Base-by-base conservation (phyloP, 2,113 vertebrate species). In the Pachycephala philippinensis region DNA sequence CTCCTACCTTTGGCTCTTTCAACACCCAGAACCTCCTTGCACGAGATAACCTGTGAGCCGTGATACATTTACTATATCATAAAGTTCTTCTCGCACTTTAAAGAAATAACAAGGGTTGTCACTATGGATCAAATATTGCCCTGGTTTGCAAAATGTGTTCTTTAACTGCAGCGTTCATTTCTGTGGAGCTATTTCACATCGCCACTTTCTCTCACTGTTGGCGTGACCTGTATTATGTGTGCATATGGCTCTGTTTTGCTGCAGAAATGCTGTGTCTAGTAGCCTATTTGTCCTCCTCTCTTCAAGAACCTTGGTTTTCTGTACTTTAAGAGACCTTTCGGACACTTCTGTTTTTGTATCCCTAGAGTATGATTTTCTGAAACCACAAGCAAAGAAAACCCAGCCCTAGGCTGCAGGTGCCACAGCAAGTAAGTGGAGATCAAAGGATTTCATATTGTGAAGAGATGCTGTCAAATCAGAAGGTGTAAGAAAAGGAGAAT, bases 181-280 rank as follows among this genome's bases (percentile, higher is more conserved):
- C 50, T 76, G 52, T 0, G 0, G 37, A 72, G 40, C 18, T 44
- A 5, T 84, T 86, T 69, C 63, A 23, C 13, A 3, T 42, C 0
- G 0, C 30, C 40, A 1, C 14, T 30, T 68, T 53, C n/a, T 68
- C 33, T 33, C 4, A 0, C 28, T 53, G 50, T 23, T 40, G 63
- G 42, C 0, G 0, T 86, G 53, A 59, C 59, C 63, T 72, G 1
- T n/a, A 12, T 16, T 60, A 2, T 17, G 12, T 0, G 7, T 72
- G n/a, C 20, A 4, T 35, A 11, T 31, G 20, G 2, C 45, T 37
- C 21, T 9, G 20, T 13, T 84, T 53, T 16, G 3, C 13, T 47
- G 54, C 37, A 66, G 71, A 57, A 60, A 17, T 30, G 10, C 10
- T 40, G 12, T 1, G 2, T 28, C 78, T 61, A 8, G 30, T 39